These are phyloP conservation scores for Brachionus rotundiformis DNA, from an alignment of 1,140 invertebrate species.

Conservation along the genomic window DNA sequence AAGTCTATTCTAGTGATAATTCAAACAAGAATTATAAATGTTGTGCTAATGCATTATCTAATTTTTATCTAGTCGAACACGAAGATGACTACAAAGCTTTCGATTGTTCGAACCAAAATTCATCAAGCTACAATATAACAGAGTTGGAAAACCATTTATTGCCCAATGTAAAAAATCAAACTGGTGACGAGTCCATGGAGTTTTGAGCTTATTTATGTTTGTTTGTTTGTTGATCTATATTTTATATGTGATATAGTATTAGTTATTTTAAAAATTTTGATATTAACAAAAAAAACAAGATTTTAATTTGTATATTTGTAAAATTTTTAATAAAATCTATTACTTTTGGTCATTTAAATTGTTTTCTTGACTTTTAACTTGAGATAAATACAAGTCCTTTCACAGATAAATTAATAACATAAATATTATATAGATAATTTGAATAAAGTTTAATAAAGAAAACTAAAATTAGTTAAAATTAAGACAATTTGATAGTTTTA, in stretches of 20 bases:
- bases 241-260: background rate
- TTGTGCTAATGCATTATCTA: background rate
- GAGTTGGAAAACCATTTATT: background rate
- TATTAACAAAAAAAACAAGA: background rate
- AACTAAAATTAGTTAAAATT: too few species aligned
- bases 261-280: background rate
- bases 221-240: background rate
- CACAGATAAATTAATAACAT: too few species aligned
- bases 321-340: background rate
- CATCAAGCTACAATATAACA: background rate
- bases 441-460: too few species aligned
- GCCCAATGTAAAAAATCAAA: background rate
- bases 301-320: background rate
- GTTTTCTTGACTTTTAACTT: too few species aligned
- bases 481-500: too few species aligned
- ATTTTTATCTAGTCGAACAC: conserved; percentile 40
- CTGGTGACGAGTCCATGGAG: background rate
- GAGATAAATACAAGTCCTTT: too few species aligned
- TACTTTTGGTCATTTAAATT: too few species aligned
- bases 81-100: conserved; percentile 1
- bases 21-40: background rate
- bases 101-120: background rate
- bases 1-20: background rate
- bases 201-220: conserved; percentile 7
- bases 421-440: too few species aligned